phyloP scores from a whole-genome alignment of 2,888 invertebrate species.

The Liopterus haemorrhoidalis region DNA sequence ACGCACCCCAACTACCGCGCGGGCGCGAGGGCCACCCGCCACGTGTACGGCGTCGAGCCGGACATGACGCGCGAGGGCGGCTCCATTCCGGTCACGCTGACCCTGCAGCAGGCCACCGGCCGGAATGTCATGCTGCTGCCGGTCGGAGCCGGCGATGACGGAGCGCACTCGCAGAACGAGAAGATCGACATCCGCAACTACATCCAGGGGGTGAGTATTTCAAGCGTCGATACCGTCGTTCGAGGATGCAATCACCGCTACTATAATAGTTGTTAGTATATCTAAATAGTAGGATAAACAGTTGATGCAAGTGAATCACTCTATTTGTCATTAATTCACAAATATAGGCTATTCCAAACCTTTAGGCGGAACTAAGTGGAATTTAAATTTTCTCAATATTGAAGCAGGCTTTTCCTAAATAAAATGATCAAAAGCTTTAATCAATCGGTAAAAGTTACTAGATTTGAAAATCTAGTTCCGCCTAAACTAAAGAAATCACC shows the following conservation, averaged over 20 bases:
- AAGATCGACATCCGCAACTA: conserved; percentile 90
- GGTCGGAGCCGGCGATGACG: conserved; percentile 93
- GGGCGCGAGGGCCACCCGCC: conserved; percentile 71
- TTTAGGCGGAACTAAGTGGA: too few relatives aligned
- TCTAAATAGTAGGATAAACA: too few relatives aligned
- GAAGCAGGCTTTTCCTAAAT: too few relatives aligned
- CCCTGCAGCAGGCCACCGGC: conserved; percentile 84
- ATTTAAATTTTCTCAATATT: too few relatives aligned
- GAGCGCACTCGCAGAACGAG: conserved; percentile 98
- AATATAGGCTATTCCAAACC: too few relatives aligned
- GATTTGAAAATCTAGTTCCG: too few relatives aligned
- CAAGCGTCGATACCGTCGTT: background rate
- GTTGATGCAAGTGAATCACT: too few relatives aligned
- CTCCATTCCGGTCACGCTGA: conserved; percentile 93
- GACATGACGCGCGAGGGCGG: conserved; percentile 97
- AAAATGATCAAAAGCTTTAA: too few relatives aligned
- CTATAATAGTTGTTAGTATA: background rate
- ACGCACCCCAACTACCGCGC: conserved; percentile 89
- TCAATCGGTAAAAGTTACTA: too few relatives aligned
- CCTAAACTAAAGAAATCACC: too few relatives aligned
- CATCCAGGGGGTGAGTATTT: conserved; percentile 76
- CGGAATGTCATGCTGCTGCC: conserved; percentile 92
- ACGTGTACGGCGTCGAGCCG: conserved; percentile 84
- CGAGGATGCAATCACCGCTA: background rate
- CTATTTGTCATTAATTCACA: too few relatives aligned